These are phyloP conservation scores for Idaea dimidiata DNA, from an alignment of 2,888 invertebrate genomes.

Conservation along the genomic window DNA sequence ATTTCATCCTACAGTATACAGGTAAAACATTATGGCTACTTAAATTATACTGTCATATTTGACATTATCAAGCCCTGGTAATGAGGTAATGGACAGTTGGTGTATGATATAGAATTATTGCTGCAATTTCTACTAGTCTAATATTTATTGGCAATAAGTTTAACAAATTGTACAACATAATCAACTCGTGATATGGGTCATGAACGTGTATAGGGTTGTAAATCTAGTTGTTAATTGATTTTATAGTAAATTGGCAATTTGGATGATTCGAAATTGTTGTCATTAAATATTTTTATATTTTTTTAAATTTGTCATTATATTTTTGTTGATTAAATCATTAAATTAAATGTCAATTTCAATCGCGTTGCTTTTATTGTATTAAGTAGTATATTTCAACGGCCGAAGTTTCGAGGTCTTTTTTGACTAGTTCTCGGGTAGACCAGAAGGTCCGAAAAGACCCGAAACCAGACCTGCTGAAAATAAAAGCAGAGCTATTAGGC, in stretches of 20 bases:
- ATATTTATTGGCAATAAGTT: neutral
- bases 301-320: too few relatives aligned
- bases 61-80: constrained; percentile 17
- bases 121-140: neutral
- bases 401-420: too few relatives aligned
- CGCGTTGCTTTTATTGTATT: too few relatives aligned
- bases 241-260: too few relatives aligned
- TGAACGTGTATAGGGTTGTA: neutral
- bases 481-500: too few relatives aligned
- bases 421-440: too few relatives aligned
- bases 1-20: constrained; percentile 37
- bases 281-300: too few relatives aligned
- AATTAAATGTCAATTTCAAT: too few relatives aligned
- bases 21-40: constrained; percentile 39
- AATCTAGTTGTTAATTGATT: neutral
- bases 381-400: too few relatives aligned
- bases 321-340: too few relatives aligned
- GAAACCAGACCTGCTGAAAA: too few relatives aligned
- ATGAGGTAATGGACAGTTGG: neutral
- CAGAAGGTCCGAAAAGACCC: too few relatives aligned
- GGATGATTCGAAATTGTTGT: neutral
- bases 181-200: neutral
- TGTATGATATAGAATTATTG: neutral
- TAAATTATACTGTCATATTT: constrained; percentile 32
- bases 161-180: neutral